Percentiles rank a stretch among this genome's conserved stretches.
These are phyloP conservation scores for Morelia viridis DNA, from an alignment of 2,797 vertebrate species.

Conservation along the genomic window DNA sequence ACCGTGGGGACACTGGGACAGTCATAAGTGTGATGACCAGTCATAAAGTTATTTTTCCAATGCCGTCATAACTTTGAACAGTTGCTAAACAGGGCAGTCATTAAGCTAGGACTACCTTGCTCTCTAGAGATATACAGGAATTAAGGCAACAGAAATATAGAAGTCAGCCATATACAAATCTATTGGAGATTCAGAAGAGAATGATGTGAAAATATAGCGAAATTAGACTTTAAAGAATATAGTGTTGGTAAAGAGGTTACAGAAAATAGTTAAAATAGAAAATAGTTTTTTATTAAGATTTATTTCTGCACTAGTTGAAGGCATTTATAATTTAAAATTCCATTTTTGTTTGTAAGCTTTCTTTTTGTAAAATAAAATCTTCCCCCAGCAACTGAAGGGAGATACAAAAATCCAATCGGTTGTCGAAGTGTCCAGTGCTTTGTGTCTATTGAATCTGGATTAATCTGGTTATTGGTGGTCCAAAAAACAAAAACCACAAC, in stretches of 20 bases:
- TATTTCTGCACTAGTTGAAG: not conserved
- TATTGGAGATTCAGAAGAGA: not conserved
- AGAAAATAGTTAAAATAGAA: not conserved
- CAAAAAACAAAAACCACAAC: not conserved
- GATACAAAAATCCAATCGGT: not conserved
- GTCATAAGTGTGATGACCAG: not conserved
- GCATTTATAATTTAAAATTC: not conserved
- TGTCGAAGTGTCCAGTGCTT: not conserved
- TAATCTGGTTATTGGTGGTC: not conserved
- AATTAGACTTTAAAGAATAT: not conserved
- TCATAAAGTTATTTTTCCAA: not conserved
- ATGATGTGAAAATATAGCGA: not conserved
- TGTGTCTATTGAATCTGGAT: not conserved
- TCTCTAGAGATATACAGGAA: not conserved
- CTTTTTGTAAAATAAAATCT: not conserved
- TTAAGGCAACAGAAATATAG: not conserved
- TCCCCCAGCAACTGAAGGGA: not conserved
- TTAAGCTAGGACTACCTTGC: not conserved
- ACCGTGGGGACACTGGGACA: not conserved
- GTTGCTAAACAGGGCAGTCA: not conserved
- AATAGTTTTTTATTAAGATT: not conserved
- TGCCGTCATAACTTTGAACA: not conserved
- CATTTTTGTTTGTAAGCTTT: not conserved
- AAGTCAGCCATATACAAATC: not conserved
- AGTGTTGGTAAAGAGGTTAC: not conserved